Evolutionary conservation across 2,113 vertebrate species (phyloP).

Genomic region (Synchiropus splendidus): DNA sequence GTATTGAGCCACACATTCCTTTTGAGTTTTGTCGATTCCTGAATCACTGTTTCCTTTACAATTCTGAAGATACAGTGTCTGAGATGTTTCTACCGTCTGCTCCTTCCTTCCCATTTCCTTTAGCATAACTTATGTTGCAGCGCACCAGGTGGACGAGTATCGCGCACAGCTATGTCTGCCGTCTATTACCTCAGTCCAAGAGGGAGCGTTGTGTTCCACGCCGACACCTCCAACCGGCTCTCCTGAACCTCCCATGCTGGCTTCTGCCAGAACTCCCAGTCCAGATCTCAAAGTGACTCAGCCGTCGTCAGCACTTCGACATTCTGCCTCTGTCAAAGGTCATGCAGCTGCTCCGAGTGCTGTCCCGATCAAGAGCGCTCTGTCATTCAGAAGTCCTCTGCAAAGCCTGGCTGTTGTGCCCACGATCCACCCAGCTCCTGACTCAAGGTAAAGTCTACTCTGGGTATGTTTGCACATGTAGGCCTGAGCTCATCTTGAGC

Average conservation of each 20-base stretch:
- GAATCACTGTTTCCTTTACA: too few species aligned
- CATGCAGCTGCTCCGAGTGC: constrained; percentile 11
- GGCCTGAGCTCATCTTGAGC: too few species aligned
- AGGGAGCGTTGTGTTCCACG: constrained; percentile 30
- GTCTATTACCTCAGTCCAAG: constrained; percentile 39
- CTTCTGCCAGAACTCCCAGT: constrained; percentile 4
- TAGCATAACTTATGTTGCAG: constrained; percentile 53
- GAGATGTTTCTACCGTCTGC: constrained; percentile 9
- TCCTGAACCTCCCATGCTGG: constrained; percentile 15
- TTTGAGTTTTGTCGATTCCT: too few species aligned
- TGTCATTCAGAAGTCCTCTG: constrained; percentile 14
- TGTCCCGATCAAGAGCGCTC: constrained; percentile 7
- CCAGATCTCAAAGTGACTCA: constrained; percentile 11
- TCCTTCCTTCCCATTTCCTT: neutral
- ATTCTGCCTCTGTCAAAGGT: constrained; percentile 15
- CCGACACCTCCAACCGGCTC: constrained; percentile 24
- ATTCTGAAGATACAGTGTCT: too few species aligned
- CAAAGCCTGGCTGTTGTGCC: constrained; percentile 9
- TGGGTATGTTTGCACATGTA: constrained; percentile 51
- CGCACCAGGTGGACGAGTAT: constrained; percentile 49
- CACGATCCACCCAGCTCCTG: constrained; percentile 26
- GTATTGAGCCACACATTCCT: too few species aligned
- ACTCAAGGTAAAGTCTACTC: constrained; percentile 44
- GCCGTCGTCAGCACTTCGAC: constrained; percentile 2
- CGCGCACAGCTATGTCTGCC: constrained; percentile 38